Evolutionary conservation across 2,888 invertebrate species (phyloP), one percentile per base, ranked within the genome.

Genomic region (Napeogenes inachia): DNA sequence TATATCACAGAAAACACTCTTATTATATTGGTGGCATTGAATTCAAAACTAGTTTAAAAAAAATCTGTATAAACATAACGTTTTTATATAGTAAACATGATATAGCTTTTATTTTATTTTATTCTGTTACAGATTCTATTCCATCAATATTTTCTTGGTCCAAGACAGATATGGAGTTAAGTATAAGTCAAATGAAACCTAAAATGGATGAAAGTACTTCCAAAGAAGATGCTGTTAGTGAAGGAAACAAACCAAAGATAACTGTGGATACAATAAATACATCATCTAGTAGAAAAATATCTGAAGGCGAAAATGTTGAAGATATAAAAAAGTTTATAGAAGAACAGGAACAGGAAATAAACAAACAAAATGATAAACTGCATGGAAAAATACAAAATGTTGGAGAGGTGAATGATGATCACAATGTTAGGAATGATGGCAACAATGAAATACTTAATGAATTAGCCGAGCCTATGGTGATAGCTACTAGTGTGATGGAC

Each of bases 81-180:
- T 21, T 2, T 13, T 21, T 5, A 33, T 45, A 13, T 13, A n/a
- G 38, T 30, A 30, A 47, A 45, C 10, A 55, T 56, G 10, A 53
- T 54, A 38, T 56, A 21, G 21, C 21, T 53, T 55, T 58, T 38
- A 0, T 42, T 45, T n/a, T n/a, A 38, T 54, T 54, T 60, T 13
- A 45, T 60, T 84, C 83, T 60, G 45, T 66, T 64, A n/a, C 75
- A 91, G 94, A 94, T 69, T 93, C 94, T 6, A 88, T 94, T 57
- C 95, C 95, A 6, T 94, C 94, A 64, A 94, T 95, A 61, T 95
- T 95, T 82, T 90, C 93, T 4, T 94, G 94, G 94, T 73, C 64
- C 62, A 69, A 60, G 62, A 65, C 21, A 61, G 69, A 66, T 57
- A 30, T n/a, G 35, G 65, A 50, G 10, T 30, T 30, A 50, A 30